Conservation (phyloP, 1,140 invertebrate species). For the Brachionus koreanus region DNA sequence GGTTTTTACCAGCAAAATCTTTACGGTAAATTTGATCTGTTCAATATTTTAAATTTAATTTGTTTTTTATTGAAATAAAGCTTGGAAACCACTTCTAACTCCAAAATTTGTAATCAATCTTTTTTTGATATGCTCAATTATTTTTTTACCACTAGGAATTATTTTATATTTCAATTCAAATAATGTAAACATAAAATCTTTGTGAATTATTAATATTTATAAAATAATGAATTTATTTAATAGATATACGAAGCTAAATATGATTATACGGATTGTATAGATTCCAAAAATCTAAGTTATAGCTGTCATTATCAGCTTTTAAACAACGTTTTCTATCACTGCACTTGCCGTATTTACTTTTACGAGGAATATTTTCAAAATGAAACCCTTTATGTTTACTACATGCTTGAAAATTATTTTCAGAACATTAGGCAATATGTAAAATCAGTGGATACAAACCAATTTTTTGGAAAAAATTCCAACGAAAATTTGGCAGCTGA, state of each 20-base stretch:
- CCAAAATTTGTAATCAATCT: constrained; percentile 91
- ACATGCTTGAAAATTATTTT: constrained; percentile 93
- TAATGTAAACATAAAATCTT: constrained; percentile 61
- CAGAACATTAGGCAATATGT: constrained; percentile 98
- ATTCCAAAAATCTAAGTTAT: constrained; percentile 65
- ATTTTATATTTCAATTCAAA: constrained; percentile 56
- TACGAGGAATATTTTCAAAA: constrained; percentile 59
- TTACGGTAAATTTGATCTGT: background rate
- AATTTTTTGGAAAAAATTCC: constrained; percentile 71
- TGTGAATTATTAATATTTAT: background rate
- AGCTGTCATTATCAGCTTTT: constrained; percentile 68
- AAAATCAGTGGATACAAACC: constrained; percentile 90
- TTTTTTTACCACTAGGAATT: constrained; percentile 93
- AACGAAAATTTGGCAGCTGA: constrained; percentile 49
- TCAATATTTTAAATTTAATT: background rate
- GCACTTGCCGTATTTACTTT: background rate
- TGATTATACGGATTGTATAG: constrained; percentile 55
- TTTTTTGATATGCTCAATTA: constrained; percentile 91
- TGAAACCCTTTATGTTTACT: constrained; percentile 88
- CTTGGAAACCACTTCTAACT: constrained; percentile 98
- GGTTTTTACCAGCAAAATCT: constrained; percentile 1
- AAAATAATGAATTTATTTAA: background rate
- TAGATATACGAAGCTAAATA: constrained; percentile 8
- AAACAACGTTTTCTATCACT: constrained; percentile 63
- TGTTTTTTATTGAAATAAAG: constrained; percentile 52